Base-by-base conservation (phyloP, 2,888 invertebrate species). In the Aradus depressus region DNA sequence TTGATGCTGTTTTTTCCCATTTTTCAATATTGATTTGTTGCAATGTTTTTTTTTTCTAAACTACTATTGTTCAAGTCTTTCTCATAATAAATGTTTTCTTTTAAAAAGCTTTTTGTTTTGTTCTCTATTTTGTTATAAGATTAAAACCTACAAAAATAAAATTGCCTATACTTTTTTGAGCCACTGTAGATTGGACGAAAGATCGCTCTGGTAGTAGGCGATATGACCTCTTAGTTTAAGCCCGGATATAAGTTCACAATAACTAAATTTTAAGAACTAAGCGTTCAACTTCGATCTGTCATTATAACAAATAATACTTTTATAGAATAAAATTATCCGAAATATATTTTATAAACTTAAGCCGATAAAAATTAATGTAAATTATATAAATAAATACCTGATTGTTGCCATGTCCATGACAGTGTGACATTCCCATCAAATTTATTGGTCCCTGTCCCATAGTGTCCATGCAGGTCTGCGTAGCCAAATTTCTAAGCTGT, bases 331-430 rank as follows among this genome's bases (percentile, higher is more conserved):
- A 47, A 47, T 38, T 32, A 45, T 47, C 37, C 19, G 37, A 47
- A 47, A 35, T 28, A 25, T 21, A 42, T 42, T 25, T 26, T 28
- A 42, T 3, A 42, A 25, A 28, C 18, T 32, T 5, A 16, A 16
- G 5, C 8, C 6, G 22, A 4, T 3, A 23, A 41, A 18, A 41
- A 22, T 21, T 12, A 5, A 10, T 8, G 6, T 6, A 21, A 41
- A 31, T 21, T 45, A 49, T 25, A 2, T 3, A 14, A 44, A 44
- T 14, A 45, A 2, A 23, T 67, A 79, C 77, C 74, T 81, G 82
- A 72, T 95, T 97, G 65, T 89, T 95, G 53, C 97, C 96, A 61
- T 82, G 81, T 21, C 95, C 93, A 69, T 98, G 97, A 65, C 97
- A 98, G 48, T 82, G 77, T 14, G 88, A 84, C 12, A 90, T 80